Evolutionary conservation across 2,888 invertebrate genomes (phyloP).

Genomic region (Magallana nippona): DNA sequence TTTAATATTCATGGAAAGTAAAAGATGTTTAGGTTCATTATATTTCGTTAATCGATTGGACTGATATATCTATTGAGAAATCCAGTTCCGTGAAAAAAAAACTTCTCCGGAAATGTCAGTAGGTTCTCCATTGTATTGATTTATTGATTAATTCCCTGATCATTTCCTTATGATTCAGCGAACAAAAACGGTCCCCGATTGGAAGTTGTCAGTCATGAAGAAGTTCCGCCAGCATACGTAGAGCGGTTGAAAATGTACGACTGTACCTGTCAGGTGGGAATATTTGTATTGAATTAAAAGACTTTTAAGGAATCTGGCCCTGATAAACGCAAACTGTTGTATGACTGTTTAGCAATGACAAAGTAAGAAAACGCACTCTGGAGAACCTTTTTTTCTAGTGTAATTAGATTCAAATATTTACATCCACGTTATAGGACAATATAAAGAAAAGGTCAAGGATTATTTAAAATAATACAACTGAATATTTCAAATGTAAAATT

Average conservation of each 20-base stretch:
- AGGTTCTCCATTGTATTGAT: neutral
- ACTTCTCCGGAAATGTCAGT: neutral
- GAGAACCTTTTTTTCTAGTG: too few relatives aligned
- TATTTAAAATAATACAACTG: too few relatives aligned
- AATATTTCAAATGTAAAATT: too few relatives aligned
- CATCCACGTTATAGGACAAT: too few relatives aligned
- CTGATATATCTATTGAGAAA: neutral
- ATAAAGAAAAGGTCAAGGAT: too few relatives aligned
- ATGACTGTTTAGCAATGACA: neutral
- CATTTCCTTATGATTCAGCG: neutral
- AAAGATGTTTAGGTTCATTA: neutral
- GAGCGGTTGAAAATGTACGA: constrained; percentile 5
- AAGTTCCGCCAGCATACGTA: neutral
- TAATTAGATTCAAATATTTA: too few relatives aligned
- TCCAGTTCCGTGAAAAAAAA: neutral
- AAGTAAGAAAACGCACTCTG: too few relatives aligned
- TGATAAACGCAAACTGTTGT: neutral
- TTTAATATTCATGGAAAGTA: neutral
- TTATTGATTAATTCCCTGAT: neutral
- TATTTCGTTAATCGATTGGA: too few relatives aligned
- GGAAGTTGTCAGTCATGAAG: constrained; percentile 6
- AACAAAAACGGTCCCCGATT: neutral
- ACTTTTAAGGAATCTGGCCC: neutral
- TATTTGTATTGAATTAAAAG: neutral
- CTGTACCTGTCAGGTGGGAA: constrained; percentile 12